Evolutionary conservation across 2,113 vertebrate genomes (phyloP).

Genomic region (Balaeniceps rex): DNA sequence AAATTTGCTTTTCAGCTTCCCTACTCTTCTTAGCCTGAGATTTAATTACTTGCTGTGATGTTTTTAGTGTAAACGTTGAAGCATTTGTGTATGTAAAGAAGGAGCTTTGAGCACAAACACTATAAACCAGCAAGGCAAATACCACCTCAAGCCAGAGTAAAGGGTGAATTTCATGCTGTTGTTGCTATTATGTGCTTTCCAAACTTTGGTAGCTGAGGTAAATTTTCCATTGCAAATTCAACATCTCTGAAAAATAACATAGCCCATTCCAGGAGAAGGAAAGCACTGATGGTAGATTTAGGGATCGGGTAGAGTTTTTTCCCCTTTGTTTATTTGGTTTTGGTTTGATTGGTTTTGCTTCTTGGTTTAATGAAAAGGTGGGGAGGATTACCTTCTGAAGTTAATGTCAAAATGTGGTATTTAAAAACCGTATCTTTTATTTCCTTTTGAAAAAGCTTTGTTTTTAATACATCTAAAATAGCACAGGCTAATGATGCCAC

Average conservation of each 20-base stretch:
- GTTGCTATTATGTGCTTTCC: background rate
- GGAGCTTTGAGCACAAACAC: background rate
- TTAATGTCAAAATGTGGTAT: background rate
- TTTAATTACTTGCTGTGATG: background rate
- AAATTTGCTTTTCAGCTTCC: background rate
- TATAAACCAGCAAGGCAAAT: background rate
- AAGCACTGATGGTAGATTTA: background rate
- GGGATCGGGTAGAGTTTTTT: background rate
- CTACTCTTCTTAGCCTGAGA: background rate
- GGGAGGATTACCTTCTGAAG: background rate
- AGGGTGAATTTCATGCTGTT: background rate
- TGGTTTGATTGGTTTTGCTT: background rate
- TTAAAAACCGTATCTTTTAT: background rate
- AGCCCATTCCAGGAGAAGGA: background rate
- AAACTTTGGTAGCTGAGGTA: background rate
- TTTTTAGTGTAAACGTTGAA: background rate
- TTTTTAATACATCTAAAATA: background rate
- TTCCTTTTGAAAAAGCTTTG: background rate
- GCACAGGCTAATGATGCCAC: background rate
- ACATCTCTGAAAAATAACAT: background rate
- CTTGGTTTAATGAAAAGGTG: background rate
- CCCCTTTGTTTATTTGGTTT: background rate
- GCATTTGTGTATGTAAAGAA: background rate
- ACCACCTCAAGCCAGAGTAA: background rate
- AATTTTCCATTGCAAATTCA: background rate